Base-by-base conservation (phyloP, 2,113 vertebrate species). In the Pedionomus torquatus region DNA sequence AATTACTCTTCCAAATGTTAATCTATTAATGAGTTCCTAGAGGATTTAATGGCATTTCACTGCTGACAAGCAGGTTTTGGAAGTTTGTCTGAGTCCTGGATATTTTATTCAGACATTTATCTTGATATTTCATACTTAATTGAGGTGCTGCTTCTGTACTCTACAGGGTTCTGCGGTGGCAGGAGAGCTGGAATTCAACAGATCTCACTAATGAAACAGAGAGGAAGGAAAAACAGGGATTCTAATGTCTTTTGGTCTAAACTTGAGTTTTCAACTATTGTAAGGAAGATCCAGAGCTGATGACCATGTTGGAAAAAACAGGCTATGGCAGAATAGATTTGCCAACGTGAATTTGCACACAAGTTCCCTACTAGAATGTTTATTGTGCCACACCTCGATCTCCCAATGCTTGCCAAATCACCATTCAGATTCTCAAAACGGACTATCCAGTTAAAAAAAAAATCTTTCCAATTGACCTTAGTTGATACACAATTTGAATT, bases 1-100 rank as follows among this genome's bases (percentile, higher is more conserved):
- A 98, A 98, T 97, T 97, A 95, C 84, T 97, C 86, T 95, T 97
- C 90, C 90, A 98, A 98, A 98, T 97, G 96, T 96, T 97, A 98
- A 97, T 97, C 94, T 97, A 93, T 97, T 97, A 98, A 98, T 91
- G 93, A 98, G 79, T 92, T 98, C 95, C 97, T 97, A 71, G 91
- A 97, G 93, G 95, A 98, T 95, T 98, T 97, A 97, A 96, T 97
- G 97, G 74, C 94, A 98, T 98, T 98, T 98, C 72, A 70, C 80
- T 96, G 87, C 60, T 95, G 94, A 97, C 71, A 80, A 91, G 75
- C 65, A 77, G 35, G 54, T 97, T 98, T 95, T 89, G 86, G 72
- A 95, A 90, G 80, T 97, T 97, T 93, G 61, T 97, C 71, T 89
- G 86, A 98, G 90, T 91, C 55, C n/a, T 90, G 79, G 63, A 95